Base-by-base conservation (phyloP, 1,140 invertebrate species). In the Lerema accius region DNA sequence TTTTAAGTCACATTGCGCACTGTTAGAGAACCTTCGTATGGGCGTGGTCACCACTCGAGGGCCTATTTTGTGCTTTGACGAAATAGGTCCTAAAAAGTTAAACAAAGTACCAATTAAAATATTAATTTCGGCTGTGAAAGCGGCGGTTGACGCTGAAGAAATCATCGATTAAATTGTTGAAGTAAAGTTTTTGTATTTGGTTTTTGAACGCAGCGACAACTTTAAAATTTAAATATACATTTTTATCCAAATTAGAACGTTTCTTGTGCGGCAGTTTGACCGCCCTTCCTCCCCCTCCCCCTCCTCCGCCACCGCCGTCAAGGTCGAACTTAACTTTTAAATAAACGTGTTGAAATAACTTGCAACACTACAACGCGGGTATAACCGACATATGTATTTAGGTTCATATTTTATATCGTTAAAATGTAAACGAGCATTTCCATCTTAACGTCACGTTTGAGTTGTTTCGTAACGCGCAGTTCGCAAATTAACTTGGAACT, bases 281-380 rank as follows among this genome's bases (percentile, higher is more conserved):
- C 28, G 28, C 4, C 28, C 28, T 4, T 1, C 28, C 28, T 7
- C 28, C n/a, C 15, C 51, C n/a, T 6, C 9, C 17, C 39, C 19
- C 11, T 28, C 51, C 11, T 5, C 17, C 39, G 45, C 37, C 23
- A 23, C 4, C 40, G 40, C 13, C 53, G n/a, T 35, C 39, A 43
- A 56, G 40, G 23, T 6, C 39, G 23, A 6, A n/a, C n/a, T n/a
- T n/a, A 42, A 56, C 40, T 43, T 56, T 56, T 32, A 56, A 56
- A 43, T 56, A 32, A 45, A 17, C 19, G 17, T 43, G 53, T 56
- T 56, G 53, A 13, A 56, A 56, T 56, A 19, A 28, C 26, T 56
- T 56, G 40, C 40, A 26, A 45, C 23, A 56, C 39, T 26, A 43
- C 9, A 16, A 35, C 43, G 40, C 43, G 15, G 19, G 32, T 28